phyloP scores from a whole-genome alignment of 2,888 invertebrate species.

The Pristionchus maxplancki region DNA sequence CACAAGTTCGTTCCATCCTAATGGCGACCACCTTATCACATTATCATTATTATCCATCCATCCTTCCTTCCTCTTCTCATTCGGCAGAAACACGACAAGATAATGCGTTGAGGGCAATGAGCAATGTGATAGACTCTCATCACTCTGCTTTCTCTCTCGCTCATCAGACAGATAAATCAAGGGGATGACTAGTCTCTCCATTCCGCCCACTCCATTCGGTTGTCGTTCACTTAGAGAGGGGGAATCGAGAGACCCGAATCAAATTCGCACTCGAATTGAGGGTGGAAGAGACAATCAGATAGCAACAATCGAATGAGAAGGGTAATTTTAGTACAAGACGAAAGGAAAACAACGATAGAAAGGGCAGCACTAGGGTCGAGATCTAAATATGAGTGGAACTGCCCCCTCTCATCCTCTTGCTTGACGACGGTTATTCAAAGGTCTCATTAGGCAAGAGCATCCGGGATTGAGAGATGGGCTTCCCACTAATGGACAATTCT shows the following conservation, averaged over 20 bases:
- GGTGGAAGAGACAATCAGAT: background rate
- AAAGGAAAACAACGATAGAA: background rate
- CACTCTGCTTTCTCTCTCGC: too few species aligned
- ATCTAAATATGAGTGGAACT: background rate
- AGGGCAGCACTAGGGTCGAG: background rate
- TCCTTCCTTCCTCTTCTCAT: background rate
- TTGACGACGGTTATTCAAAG: background rate
- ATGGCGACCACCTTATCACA: background rate
- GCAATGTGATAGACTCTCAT: background rate
- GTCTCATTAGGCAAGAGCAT: background rate
- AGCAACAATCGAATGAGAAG: background rate
- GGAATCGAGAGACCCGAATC: background rate
- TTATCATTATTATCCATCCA: constrained; percentile 4
- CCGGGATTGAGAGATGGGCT: background rate
- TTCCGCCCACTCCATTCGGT: background rate
- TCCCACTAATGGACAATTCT: background rate
- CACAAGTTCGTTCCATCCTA: background rate
- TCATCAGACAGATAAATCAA: too few species aligned
- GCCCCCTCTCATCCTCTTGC: background rate
- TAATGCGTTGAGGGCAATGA: background rate
- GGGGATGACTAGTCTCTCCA: background rate
- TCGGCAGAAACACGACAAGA: background rate
- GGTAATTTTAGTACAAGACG: background rate
- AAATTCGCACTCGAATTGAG: background rate
- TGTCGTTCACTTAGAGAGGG: background rate